Conservation (phyloP, 1,140 invertebrate genomes). For the Ptiloglossa arizonensis region DNA sequence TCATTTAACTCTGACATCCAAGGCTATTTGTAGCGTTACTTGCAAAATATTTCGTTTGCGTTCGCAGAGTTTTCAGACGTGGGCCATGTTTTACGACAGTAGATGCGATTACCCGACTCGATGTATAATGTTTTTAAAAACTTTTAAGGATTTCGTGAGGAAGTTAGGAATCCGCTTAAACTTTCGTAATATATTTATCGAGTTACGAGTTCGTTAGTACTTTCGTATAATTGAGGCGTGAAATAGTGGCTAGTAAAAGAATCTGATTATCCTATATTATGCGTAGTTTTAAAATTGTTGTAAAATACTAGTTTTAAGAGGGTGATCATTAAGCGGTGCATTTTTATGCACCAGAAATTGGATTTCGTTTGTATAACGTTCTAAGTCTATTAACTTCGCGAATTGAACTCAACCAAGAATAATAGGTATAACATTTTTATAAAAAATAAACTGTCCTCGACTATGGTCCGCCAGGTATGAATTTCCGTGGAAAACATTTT, state of each 20-base stretch:
- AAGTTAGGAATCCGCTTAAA: conserved; percentile 36
- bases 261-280: conserved; percentile 21
- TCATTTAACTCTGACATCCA: conserved; percentile 75
- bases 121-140: background rate
- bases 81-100: background rate
- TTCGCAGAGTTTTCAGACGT: conserved; percentile 40
- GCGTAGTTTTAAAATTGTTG: conserved; percentile 7
- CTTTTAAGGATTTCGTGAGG: background rate
- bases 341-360: background rate
- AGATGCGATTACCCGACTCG: conserved; percentile 22
- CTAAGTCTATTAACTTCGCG: background rate
- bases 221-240: background rate
- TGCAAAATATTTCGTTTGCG: conserved; percentile 76
- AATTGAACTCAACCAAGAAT: background rate
- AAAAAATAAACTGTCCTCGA: background rate
- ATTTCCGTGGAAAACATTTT: no score
- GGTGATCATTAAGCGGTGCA: conserved; percentile 1
- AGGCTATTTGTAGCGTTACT: conserved; percentile 76
- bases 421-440: background rate
- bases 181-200: conserved; percentile 37
- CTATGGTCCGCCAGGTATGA: no score
- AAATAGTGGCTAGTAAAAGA: conserved; percentile 7
- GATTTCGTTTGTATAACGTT: background rate
- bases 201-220: conserved; percentile 26
- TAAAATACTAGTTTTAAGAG: background rate